A percentile compares a stretch with the other conserved stretches of the same genome.
Evolutionary conservation across 2,888 invertebrate species (phyloP).

Genomic region (Tipula confusa): DNA sequence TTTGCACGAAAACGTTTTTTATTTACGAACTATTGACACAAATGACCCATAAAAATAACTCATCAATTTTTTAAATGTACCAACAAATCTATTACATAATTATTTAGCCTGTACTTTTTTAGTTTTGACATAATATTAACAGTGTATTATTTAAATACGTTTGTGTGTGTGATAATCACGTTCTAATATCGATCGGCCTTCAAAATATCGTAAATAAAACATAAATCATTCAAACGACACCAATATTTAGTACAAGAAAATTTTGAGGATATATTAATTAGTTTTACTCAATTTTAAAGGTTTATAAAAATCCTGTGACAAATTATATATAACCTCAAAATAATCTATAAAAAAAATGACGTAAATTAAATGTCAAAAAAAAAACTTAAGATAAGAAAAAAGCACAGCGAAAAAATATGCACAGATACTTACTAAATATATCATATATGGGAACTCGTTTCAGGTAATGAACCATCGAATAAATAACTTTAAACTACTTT

Average conservation of each 20-base stretch:
- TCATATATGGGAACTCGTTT: slow-evolving; percentile 75
- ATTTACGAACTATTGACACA: too few species aligned
- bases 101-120: background rate
- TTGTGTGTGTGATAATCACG: background rate
- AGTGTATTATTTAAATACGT: background rate
- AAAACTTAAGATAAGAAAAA: background rate
- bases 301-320: background rate
- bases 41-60: too few species aligned
- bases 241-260: background rate
- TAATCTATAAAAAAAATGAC: background rate
- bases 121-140: background rate
- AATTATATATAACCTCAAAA: background rate
- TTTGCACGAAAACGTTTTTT: too few species aligned
- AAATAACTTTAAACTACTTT: background rate
- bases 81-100: too few species aligned
- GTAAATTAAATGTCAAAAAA: background rate
- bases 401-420: slow-evolving; percentile 46
- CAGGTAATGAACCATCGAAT: slow-evolving; percentile 54
- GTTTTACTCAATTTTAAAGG: background rate
- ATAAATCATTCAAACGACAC: background rate
- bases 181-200: background rate
- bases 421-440: slow-evolving; percentile 68
- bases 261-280: background rate
- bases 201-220: background rate
- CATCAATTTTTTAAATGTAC: too few species aligned